Conservation (phyloP, 2,113 vertebrate genomes). For the Onychostoma macrolepis region DNA sequence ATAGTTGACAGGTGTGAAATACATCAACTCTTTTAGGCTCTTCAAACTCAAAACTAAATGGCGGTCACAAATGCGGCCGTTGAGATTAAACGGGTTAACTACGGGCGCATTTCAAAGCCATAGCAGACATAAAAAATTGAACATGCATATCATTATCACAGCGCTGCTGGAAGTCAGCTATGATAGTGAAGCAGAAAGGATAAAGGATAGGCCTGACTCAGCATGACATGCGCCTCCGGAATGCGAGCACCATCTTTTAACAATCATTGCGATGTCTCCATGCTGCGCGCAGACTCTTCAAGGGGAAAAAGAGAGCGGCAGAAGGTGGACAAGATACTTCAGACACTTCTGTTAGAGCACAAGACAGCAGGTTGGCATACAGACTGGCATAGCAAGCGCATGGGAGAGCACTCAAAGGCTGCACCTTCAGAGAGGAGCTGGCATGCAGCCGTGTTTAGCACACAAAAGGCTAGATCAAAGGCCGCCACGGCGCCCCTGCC, state of each 20-base stretch:
- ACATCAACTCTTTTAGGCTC: not conserved
- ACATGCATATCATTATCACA: slow-evolving; percentile 68
- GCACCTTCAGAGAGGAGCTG: slow-evolving; percentile 75
- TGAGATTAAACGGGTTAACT: slow-evolving; percentile 25
- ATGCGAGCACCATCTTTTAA: slow-evolving; percentile 67
- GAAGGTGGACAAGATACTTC: slow-evolving; percentile 32
- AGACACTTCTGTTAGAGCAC: slow-evolving; percentile 40
- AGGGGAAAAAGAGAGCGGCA: slow-evolving; percentile 35
- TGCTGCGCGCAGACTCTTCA: slow-evolving; percentile 31
- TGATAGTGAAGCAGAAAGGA: slow-evolving; percentile 67
- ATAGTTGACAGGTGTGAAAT: not conserved
- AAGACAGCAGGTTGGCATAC: slow-evolving; percentile 68
- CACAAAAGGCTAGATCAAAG: slow-evolving; percentile 81
- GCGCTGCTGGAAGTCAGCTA: slow-evolving; percentile 52
- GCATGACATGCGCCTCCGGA: slow-evolving; percentile 60
- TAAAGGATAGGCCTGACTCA: slow-evolving; percentile 63
- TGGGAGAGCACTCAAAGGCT: slow-evolving; percentile 75
- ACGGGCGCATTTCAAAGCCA: slow-evolving; percentile 66
- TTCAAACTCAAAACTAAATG: slow-evolving; percentile 1
- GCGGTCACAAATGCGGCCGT: not conserved
- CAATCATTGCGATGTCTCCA: slow-evolving; percentile 54
- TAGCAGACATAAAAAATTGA: slow-evolving; percentile 73
- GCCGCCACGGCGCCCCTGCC: slow-evolving; percentile 72
- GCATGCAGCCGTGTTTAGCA: slow-evolving; percentile 76
- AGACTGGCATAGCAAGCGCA: slow-evolving; percentile 65